phyloP scores from a whole-genome alignment of 2,888 invertebrate species.

The Cantharis rustica region DNA sequence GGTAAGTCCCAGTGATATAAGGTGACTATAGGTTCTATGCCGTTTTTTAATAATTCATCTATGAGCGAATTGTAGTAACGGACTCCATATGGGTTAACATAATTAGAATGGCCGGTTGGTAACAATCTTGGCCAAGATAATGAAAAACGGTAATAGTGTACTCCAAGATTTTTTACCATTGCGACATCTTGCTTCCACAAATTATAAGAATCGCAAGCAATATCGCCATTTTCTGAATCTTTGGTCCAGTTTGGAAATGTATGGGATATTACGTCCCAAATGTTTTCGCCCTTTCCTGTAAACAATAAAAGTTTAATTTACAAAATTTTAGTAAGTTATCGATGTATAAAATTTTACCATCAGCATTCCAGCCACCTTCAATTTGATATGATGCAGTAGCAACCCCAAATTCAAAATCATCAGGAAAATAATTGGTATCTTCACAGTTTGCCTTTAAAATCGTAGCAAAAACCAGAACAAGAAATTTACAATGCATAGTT shows the following conservation, averaged over 20 bases:
- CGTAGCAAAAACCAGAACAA: background rate
- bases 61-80: slow-evolving; percentile 67
- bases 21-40: slow-evolving; percentile 64
- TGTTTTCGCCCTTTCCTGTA: slow-evolving; percentile 58
- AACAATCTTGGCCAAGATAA: slow-evolving; percentile 70
- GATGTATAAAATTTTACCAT: slow-evolving; percentile 17
- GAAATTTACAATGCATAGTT: background rate
- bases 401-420: slow-evolving; percentile 46
- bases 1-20: slow-evolving; percentile 72
- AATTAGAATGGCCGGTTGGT: slow-evolving; percentile 62
- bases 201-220: slow-evolving; percentile 46
- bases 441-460: background rate
- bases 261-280: slow-evolving; percentile 59
- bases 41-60: slow-evolving; percentile 58
- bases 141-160: slow-evolving; percentile 60
- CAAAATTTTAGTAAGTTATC: background rate
- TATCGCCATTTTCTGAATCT: slow-evolving; percentile 41
- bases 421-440: slow-evolving; percentile 36
- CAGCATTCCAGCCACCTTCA: slow-evolving; percentile 43
- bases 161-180: slow-evolving; percentile 39
- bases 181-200: slow-evolving; percentile 40
- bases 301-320: background rate
- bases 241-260: slow-evolving; percentile 43
- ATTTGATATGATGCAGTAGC: slow-evolving; percentile 49
- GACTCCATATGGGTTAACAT: slow-evolving; percentile 65